Evolutionary conservation across 2,888 invertebrate genomes (phyloP), one percentile per base, ranked within the genome.

Genomic region (Metellina segmentata): DNA sequence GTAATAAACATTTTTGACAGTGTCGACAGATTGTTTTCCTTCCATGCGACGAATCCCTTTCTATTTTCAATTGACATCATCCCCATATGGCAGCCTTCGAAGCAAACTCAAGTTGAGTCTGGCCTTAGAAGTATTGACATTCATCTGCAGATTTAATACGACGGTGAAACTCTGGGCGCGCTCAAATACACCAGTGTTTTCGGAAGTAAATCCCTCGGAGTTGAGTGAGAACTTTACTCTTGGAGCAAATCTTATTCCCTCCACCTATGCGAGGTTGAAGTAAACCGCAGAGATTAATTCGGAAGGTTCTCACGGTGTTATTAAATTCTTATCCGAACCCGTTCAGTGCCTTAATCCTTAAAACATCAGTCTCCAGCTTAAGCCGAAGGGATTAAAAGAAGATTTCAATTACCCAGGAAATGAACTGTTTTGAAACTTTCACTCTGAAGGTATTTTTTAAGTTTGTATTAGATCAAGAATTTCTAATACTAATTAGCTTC

Each of bases 1-100:
- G 61, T 34, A 34, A 53, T 77, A 85, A 61, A 85, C 61, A 85
- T 75, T 11, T 20, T 49, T 77, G 69, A 77, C 75, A 85, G 85
- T 48, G 16, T 16, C 48, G 85, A 85, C 19, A 81, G 82, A 72
- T 85, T 85, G 85, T 85, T 85, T 85, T 85, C 85, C 49, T 85
- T 85, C 53, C 77, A 49, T 71, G 48, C 49, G 6, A 48, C 69
- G 34, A 51, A n/a, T 69, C 19, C 70, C 11, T 51, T 71, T 19
- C 70, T 82, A 49, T 70, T 70, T 70, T 82, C 82, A 11, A n/a
- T 71, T 82, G 48, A 51, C 82, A 53, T 74, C 85, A 85, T 48
- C 61, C 11, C n/a, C 85, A 77, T 53, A 75, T 85, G 85, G 74
- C 34, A 49, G 52, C 9, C 77, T 77, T 77, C 77, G n/a, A 77